Evolutionary conservation across 2,113 vertebrate genomes (phyloP).

Genomic region (Dasypus novemcinctus): DNA sequence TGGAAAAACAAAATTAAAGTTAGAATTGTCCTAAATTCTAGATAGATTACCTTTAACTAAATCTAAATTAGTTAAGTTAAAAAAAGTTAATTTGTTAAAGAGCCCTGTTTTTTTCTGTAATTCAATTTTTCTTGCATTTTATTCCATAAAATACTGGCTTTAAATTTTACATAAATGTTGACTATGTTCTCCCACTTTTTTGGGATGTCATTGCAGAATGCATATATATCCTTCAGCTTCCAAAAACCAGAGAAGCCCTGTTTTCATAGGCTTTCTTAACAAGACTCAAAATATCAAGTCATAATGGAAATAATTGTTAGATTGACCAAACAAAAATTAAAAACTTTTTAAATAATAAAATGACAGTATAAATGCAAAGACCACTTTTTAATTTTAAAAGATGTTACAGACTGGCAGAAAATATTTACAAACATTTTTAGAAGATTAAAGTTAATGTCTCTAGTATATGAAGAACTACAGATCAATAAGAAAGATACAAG

Average conservation of each 20-base stretch:
- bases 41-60: background rate
- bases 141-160: background rate
- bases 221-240: background rate
- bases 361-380: background rate
- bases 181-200: background rate
- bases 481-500: background rate
- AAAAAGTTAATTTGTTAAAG: constrained; percentile 28
- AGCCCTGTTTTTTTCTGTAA: background rate
- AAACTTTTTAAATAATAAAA: background rate
- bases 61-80: background rate
- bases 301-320: constrained; percentile 11
- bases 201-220: background rate
- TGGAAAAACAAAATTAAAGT: constrained; percentile 6
- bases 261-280: background rate
- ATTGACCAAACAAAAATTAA: constrained; percentile 10
- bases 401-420: background rate
- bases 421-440: background rate
- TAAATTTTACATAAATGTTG: background rate
- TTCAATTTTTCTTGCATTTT: background rate
- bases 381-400: constrained; percentile 18
- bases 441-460: background rate
- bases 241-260: background rate
- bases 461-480: background rate
- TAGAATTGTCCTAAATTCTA: background rate
- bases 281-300: background rate